Evolutionary conservation across 2,797 vertebrate genomes (phyloP), one percentile per base, ranked within the genome.

Genomic region (Acrocephalus scirpaceus): DNA sequence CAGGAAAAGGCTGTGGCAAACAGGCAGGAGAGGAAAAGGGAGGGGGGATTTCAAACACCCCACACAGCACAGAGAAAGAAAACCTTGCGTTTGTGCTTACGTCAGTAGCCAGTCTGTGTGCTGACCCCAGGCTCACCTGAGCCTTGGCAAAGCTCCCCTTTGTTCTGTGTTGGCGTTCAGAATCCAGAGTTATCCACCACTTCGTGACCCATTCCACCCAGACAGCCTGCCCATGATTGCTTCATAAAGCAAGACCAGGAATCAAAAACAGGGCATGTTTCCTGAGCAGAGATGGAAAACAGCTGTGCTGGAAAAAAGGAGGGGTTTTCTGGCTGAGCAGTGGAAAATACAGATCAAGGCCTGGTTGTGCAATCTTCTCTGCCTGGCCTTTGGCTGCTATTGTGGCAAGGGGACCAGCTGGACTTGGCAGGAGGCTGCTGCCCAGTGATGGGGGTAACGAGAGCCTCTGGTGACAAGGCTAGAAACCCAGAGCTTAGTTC

Each of bases 251-350:
- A 86, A 92, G 93, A 93, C 88, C 82, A 95, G 92, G 96, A 96
- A 95, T 95, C 92, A 95, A 96, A 95, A 97, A 22, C 91, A 93
- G 94, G 86, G 83, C 87, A 95, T 93, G 92, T 94, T 97, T 97
- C 96, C 97, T 96, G 96, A 92, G 93, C 78, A 95, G 91, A 95
- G 96, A 97, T 97, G 96, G 97, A 97, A 97, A 97, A 97, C 97
- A 97, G 94, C 96, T 97, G 97, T 93, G 93, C 88, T 92, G 96
- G 86, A 96, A 96, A 95, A 94, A 90, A 95, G 82, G 81, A 91
- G 91, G 86, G 86, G 64, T 95, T 96, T 97, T 78, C 94, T 96
- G 84, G 93, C 91, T 77, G 60, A 95, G 86, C 84, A 74, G 91
- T 94, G 96, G 96, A 97, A 97, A 97, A 95, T 97, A 88, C 93